Evolutionary conservation across 2,888 invertebrate genomes (phyloP), one percentile per base, ranked within the genome.

Genomic region (Yponomeuta plumbellus): DNA sequence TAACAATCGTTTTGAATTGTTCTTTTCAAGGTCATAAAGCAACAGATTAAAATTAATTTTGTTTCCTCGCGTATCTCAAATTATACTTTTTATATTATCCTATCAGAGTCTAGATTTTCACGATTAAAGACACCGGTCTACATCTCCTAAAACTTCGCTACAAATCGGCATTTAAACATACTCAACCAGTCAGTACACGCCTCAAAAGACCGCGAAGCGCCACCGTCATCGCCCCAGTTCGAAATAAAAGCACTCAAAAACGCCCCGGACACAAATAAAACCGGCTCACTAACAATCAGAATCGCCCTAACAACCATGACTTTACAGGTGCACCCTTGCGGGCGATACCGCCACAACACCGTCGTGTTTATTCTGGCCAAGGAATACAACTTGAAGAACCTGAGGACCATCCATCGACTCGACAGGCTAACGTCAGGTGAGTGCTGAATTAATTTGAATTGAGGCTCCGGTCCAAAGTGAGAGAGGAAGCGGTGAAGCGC

Each of bases 291-390:
- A 44, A 11, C 11, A 11, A 13, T 8, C 10, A 13, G 10, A 44
- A 44, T 44, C 11, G 13, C 44, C 44, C 44, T 44, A 44, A 44
- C 44, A 3, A 13, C 44, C 17, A 4, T 17, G 17, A 8, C 2
- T 52, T 52, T 17, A 17, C 91, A 98, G 97, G 97, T 98, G 69
- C 99, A 99, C 87, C 99, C 99, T 2, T 99, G 99, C 86, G 99
- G 99, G 69, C 94, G 99, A 79, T 99, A 99, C 90, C 94, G 98
- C 66, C 97, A 98, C 92, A 99, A 99, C 90, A 98, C 98, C 10
- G 96, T 99, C 71, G 96, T 97, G 67, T 98, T 97, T 85, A 98
- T 99, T 77, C 93, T 99, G 78, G 97, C 98, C 74, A 98, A 98
- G 89, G 98, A 99, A 87, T 96, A 98, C 86, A 97, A 97, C 88